Base-by-base conservation (phyloP, 2,113 vertebrate genomes). In the Callocephalon fimbriatum region DNA sequence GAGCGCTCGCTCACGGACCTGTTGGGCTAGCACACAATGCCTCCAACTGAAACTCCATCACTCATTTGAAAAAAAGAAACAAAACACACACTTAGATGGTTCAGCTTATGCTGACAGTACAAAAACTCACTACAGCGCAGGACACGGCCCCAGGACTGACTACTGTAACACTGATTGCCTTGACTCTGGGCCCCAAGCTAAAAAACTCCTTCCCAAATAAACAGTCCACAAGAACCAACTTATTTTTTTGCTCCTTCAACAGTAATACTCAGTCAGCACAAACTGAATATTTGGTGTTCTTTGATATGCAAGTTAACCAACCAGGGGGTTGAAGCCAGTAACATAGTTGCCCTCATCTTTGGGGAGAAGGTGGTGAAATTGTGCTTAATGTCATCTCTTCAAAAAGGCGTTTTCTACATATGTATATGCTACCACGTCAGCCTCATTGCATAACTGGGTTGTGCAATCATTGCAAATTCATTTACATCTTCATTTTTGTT, bases 371-470 rank as follows among this genome's bases (percentile, higher is more conserved):
- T 84, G 73, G 89, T 89, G 88, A 93, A 89, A 95, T 74, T 89
- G 44, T 56, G 66, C 76, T 79, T 48, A 85, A 79, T 42, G 51
- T 48, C 54, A 38, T 58, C 67, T 83, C 90, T 81, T 90, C 86
- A 54, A 88, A 92, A 83, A 97, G 86, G 92, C 37, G 2, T 87
- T 94, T 95, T 95, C 92, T 96, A 48, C 94, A 96, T 48, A 81
- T 68, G 86, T 38, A 94, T 42, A 79, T 0, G 1, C 94, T 70
- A 91, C 88, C 83, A 76, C 48, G 26, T 89, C 94, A 95, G 86
- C 83, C 83, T 78, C 0, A 0, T 96, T 96, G 91, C 94, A 89
- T 85, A 97, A 97, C 62, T 1, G 0, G n/a, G 62, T 97, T 97
- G 95, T 91, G 94, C 88, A 96, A 97, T 79, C 86, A 29, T 3